Base-by-base conservation (phyloP, 2,797 vertebrate genomes). In the Luscinia megarhynchos region DNA sequence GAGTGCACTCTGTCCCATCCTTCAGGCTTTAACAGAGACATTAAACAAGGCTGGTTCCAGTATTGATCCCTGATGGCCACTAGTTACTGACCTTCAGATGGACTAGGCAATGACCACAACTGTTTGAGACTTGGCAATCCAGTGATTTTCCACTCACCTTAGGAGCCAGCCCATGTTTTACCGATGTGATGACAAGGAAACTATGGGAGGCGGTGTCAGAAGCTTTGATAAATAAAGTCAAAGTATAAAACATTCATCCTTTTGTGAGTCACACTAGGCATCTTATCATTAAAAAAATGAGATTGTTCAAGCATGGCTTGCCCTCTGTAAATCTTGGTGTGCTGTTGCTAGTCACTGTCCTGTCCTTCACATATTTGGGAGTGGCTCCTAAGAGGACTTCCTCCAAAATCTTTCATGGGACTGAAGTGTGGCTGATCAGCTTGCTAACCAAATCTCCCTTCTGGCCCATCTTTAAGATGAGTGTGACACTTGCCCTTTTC, bases 151-250 rank as follows among this genome's bases (percentile, higher is more conserved):
- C 18, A 66, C 12, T 18, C 14, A 66, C 23, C 30, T 55, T 23
- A 18, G 18, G 57, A 78, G 10, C 23, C 41, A 48, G 15, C 13
- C 23, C 6, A 12, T 12, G 27, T 66, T 41, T 70, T 43, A 55
- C 8, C 0, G 0, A 8, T 24, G 34, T 66, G 27, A 5, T 70
- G 5, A 50, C 15, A 59, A 50, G n/a, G 24, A 36, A 41, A 40
- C 51, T 30, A 7, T 12, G 18, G 10, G 27, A 53, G 2, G 38
- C 0, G 0, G 10, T 15, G 15, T 61, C n/a, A 61, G 66, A 75
- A 57, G 4, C 24, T 79, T 67, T 67, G 24, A 36, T 43, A 66
- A 57, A 69, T 53, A 57, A 53, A 66, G 6, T 41, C 23, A 27
- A 57, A 83, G 8, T 55, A 23, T 40, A 15, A 40, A 73, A 50